Base-by-base conservation (phyloP, 2,113 vertebrate genomes). In the Monopterus albus region DNA sequence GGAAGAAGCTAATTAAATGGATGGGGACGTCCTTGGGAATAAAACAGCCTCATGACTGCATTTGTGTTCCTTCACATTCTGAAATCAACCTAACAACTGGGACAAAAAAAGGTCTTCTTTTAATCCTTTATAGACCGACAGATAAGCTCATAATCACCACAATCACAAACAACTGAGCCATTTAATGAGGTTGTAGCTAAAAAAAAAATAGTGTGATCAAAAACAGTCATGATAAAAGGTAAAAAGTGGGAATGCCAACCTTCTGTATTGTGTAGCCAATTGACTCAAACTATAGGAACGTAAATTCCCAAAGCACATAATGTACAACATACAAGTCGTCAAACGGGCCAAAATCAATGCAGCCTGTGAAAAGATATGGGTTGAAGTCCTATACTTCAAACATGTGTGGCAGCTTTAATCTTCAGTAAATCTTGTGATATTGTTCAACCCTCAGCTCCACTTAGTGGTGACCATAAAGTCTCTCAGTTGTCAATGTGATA, bases 11-110 rank as follows among this genome's bases (percentile, higher is more conserved):
- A 63, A 87, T 81, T 57, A 71, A 83, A 85, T 20, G 50, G 42
- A 58, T 17, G 46, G 51, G 40, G 57, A 66, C 62, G 53, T 77
- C 65, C 62, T 40, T 52, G 39, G 64, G 36, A 75, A 75, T 77
- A 49, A 79, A 69, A 75, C 49, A 25, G 33, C 69, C 85, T 86
- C 52, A 72, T 92, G 91, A 91, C 84, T 66, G 13, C 33, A 28
- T 78, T 64, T 47, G 58, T 82, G 72, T 69, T 78, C 51, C 53
- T 71, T 69, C 33, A 64, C n/a, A 43, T 66, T 51, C 49, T 68
- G 35, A 91, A 86, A 86, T 83, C 61, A 77, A 74, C 58, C 72
- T 77, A 83, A 87, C 72, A 77, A 86, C 39, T 61, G 85, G 51
- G 71, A 84, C 51, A 63, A 71, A 75, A 72, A 65, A 58, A n/a